Conservation (phyloP, 2,888 invertebrate genomes). For the Tiphia femorata region DNA sequence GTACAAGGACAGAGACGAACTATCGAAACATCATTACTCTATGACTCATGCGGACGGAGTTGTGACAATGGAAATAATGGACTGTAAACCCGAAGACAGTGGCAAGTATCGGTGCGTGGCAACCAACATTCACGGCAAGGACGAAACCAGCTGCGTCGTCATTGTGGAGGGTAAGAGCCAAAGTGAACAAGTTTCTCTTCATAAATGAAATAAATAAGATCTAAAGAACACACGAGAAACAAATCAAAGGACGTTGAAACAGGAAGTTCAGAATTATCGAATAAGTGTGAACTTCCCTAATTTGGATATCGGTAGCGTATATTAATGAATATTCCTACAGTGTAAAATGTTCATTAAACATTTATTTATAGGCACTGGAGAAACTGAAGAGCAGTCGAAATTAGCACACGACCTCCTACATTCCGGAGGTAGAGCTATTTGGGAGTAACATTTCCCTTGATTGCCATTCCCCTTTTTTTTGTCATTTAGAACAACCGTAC, state of each 20-base stretch:
- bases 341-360: too few relatives aligned
- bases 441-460: background rate
- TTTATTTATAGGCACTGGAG: constrained; percentile 77
- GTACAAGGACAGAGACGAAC: constrained; percentile 93
- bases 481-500: too few relatives aligned
- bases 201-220: too few relatives aligned
- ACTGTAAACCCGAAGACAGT: constrained; percentile 94
- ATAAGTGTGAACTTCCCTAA: background rate
- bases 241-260: too few relatives aligned
- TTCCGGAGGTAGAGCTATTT: constrained; percentile 78
- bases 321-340: background rate
- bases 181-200: too few relatives aligned
- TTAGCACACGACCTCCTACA: constrained; percentile 90
- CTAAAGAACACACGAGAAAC: too few relatives aligned
- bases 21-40: constrained; percentile 90
- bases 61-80: constrained; percentile 95
- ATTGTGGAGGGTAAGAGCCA: constrained; percentile 91
- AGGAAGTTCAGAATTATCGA: too few relatives aligned
- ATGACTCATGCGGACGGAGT: constrained; percentile 96
- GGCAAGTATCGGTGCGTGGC: constrained; percentile 97
- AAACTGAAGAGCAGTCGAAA: constrained; percentile 85
- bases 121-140: constrained; percentile 92
- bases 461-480: background rate
- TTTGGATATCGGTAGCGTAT: background rate
- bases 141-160: constrained; percentile 95